Evolutionary conservation across 2,113 vertebrate species (phyloP).

Genomic region (Pogona vitticeps): DNA sequence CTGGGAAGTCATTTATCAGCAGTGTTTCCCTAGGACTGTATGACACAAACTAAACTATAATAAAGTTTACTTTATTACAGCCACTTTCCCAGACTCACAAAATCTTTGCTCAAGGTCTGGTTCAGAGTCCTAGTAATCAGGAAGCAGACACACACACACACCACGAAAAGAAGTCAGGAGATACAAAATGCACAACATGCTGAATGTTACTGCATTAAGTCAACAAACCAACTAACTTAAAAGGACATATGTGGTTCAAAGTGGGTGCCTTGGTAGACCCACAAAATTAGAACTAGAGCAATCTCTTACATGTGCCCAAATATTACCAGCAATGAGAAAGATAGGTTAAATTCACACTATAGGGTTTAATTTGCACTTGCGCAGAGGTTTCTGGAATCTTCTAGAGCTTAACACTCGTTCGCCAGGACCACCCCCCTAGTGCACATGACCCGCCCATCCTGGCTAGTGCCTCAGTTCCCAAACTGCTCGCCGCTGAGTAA

Average conservation of each 20-base stretch:
- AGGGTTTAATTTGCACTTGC: too few relatives aligned
- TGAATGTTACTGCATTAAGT: not conserved
- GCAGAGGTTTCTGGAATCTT: too few relatives aligned
- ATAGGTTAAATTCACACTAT: too few relatives aligned
- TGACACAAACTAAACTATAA: not conserved
- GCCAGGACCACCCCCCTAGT: too few relatives aligned
- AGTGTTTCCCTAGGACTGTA: not conserved
- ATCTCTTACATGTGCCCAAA: not conserved
- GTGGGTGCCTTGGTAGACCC: not conserved
- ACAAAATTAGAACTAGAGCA: not conserved
- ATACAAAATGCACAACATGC: not conserved
- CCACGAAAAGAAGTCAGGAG: not conserved
- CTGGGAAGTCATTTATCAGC: not conserved
- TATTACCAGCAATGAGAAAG: too few relatives aligned
- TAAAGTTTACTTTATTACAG: not conserved
- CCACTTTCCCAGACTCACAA: conserved; percentile 25
- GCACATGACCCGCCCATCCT: too few relatives aligned
- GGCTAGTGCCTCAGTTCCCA: too few relatives aligned
- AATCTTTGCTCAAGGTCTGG: conserved; percentile 17
- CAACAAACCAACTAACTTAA: not conserved
- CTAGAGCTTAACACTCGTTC: too few relatives aligned
- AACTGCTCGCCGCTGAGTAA: too few relatives aligned
- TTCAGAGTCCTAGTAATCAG: conserved; percentile 33
- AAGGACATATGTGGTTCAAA: not conserved
- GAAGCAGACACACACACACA: not conserved